Evolutionary conservation across 2,888 invertebrate species (phyloP), one percentile per base, ranked within the genome.

Genomic region (Psylliodes chrysocephalus): DNA sequence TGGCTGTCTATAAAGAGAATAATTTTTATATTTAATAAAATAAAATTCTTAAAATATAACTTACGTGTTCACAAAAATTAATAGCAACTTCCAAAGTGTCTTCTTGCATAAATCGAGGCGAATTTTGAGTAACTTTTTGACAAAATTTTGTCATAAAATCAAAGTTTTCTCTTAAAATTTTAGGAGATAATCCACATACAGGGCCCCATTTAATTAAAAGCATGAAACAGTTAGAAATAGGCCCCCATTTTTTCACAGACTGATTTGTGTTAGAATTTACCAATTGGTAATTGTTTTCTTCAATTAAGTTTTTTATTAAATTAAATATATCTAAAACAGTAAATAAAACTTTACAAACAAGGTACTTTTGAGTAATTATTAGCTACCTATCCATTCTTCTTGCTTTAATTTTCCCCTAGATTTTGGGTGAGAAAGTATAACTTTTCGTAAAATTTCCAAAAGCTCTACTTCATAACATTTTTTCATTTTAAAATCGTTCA

Each of bases 351-450:
- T n/a, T n/a, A n/a, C n/a, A n/a, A n/a, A n/a, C n/a, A n/a, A 22
- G 25, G 46, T 25, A 42, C n/a, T 38, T 14, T 14, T 54, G 61
- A n/a, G n/a, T n/a, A n/a, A 12, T 12, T 7, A 38, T 38, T 52
- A 67, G 71, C 78, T 80, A 88, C 89, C 86, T 78, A 84, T 84
- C 90, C 89, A 90, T 61, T 84, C 82, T 47, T 82, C 75, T 28
- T 82, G 81, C 44, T 83, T 78, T 49, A 90, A 85, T 62, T 80
- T 79, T 2, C 83, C 82, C 71, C 86, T 81, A 73, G 87, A 87
- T 72, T 83, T 75, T 63, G 84, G 81, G 76, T 83, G 82, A 7
- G 84, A 77, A 38, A 90, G 76, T 55, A 90, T 81, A 77, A 86
- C 79, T 75, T 86, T 86, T 64, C 83, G 83, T 28, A 90, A 73